These are phyloP conservation scores for Tetranychus piercei DNA, from an alignment of 2,888 invertebrate species.

Conservation along the genomic window DNA sequence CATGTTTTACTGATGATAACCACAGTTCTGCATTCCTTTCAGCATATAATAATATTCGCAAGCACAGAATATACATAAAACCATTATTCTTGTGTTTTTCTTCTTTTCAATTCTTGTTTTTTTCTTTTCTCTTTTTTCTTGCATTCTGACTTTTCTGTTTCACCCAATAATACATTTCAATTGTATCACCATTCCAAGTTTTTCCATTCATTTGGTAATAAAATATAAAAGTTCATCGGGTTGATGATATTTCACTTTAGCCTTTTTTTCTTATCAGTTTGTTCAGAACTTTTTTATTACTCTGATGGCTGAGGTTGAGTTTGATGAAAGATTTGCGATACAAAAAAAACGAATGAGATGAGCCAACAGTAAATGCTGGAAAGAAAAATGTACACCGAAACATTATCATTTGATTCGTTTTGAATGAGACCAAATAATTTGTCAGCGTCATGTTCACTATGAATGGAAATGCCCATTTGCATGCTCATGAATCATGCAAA, in stretches of 20 bases:
- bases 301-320: too few relatives aligned
- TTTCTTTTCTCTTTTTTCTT: neutral
- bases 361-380: neutral
- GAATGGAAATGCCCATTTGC: neutral
- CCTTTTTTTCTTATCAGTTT: neutral
- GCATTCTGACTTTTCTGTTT: too few relatives aligned
- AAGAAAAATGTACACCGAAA: neutral
- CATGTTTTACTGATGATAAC: too few relatives aligned
- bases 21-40: too few relatives aligned
- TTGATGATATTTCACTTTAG: neutral
- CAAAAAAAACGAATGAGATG: too few relatives aligned
- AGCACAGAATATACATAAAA: neutral
- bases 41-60: neutral
- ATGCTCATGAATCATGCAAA: neutral
- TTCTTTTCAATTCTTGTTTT: constrained; percentile 3
- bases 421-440: neutral
- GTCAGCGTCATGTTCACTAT: neutral
- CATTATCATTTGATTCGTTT: neutral
- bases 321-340: too few relatives aligned
- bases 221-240: neutral
- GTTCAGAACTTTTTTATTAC: neutral
- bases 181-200: neutral
- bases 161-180: neutral
- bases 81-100: neutral
- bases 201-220: neutral